These are phyloP conservation scores for Ceratina calcarata DNA, from an alignment of 1,140 invertebrate genomes.

Conservation along the genomic window DNA sequence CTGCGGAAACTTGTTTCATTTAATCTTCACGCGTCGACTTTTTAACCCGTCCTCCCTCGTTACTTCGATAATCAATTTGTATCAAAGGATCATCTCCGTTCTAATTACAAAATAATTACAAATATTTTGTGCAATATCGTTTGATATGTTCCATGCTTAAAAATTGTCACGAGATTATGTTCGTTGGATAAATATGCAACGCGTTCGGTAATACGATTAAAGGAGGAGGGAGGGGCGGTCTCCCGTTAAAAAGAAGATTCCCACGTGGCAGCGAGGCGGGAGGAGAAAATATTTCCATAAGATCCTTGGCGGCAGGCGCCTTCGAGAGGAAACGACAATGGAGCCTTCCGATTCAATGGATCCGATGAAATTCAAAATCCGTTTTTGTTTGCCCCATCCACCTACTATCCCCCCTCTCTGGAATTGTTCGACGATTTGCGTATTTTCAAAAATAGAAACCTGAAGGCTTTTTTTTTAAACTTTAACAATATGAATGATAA, in stretches of 20 bases:
- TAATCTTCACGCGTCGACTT: slow-evolving; percentile 35
- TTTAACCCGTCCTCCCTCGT: slow-evolving; percentile 17
- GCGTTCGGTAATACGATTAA: slow-evolving; percentile 63
- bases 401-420: too few relatives aligned
- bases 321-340: slow-evolving; percentile 48
- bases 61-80: neutral
- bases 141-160: too few relatives aligned
- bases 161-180: neutral
- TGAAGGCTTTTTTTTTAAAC: too few relatives aligned
- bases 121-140: too few relatives aligned
- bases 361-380: slow-evolving; percentile 57
- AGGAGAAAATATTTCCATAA: slow-evolving; percentile 65
- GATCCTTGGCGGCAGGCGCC: slow-evolving; percentile 48
- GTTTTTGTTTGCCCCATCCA: slow-evolving; percentile 34
- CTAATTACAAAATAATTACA: neutral
- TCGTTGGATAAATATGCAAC: slow-evolving; percentile 58
- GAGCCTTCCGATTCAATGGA: slow-evolving; percentile 45
- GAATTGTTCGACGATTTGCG: neutral
- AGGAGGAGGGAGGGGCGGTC: slow-evolving; percentile 20
- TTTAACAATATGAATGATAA: too few relatives aligned
- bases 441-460: neutral
- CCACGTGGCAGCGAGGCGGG: neutral
- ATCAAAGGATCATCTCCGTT: neutral
- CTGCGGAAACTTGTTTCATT: slow-evolving; percentile 34
- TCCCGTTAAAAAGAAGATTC: slow-evolving; percentile 60